Evolutionary conservation across 2,113 vertebrate species (phyloP), one percentile per base, ranked within the genome.

Genomic region (Microtus montanus): DNA sequence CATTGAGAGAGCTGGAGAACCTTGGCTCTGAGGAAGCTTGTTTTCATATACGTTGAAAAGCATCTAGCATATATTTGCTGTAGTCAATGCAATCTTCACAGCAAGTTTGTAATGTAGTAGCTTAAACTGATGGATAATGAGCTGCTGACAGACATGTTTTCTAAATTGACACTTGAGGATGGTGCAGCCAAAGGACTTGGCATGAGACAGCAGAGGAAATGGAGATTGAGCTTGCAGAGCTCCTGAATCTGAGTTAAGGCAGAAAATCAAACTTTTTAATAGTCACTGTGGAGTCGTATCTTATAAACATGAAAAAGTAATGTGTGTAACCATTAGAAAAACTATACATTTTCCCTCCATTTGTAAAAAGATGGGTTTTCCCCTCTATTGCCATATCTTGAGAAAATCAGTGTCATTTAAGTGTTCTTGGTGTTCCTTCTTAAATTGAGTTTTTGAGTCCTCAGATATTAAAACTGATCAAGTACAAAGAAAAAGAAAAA

Each of bases 51-150:
- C 68, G 91, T 92, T 95, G 86, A 91, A 91, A 94, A 94, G 58
- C 84, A 95, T 75, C 41, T 47, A 90, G 74, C 7, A 71, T 96
- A 38, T 96, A n/a, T 96, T 89, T 96, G 74, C 63, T 93, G 95
- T 96, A 92, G 44, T 73, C 68, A 94, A 86, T 38, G 93, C 41
- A 95, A 82, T 26, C 5, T 90, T 95, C 96, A 47, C 86, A 91
- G 82, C 78, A 96, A 92, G 89, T 92, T 87, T 90, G 90, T 64
- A 95, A 38, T 89, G 68, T 1, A 15, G 92, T 86, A 97, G 92
- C 94, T 94, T 96, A 96, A 95, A 75, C 89, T 97, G 90, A 83
- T 88, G 86, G 52, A 70, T 96, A 95, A 92, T 96, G 49, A 82
- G 83, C 78, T 95, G 44, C n/a, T 96, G 95, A 95, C 41, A 97